Conservation (phyloP, 2,888 invertebrate species). For the Leucophora obtusa region DNA sequence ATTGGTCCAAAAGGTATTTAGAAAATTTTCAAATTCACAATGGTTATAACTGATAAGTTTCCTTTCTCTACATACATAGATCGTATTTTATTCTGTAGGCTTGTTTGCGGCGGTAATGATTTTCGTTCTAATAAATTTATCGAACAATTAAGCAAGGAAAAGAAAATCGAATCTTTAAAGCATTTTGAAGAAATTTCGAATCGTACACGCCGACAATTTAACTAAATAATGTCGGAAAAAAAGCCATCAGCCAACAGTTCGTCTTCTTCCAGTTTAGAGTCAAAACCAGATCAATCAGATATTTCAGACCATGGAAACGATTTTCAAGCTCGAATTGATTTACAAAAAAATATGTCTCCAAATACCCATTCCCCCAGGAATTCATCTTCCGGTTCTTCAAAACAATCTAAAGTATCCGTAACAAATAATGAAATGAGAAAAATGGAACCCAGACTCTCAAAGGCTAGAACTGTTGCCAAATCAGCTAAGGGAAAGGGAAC, state of each 20-base stretch:
- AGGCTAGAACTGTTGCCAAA: background rate
- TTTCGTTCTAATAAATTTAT: background rate
- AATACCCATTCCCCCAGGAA: background rate
- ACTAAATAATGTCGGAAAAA: background rate
- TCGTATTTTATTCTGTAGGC: background rate
- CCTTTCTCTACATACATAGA: background rate
- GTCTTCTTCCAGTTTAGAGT: background rate
- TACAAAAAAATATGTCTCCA: background rate
- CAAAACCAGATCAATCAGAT: background rate
- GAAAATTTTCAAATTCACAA: background rate
- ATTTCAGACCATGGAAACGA: too few species aligned
- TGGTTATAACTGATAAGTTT: background rate
- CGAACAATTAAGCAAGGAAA: background rate
- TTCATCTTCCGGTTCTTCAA: background rate
- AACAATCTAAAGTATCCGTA: background rate
- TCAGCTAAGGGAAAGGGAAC: background rate
- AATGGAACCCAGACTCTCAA: background rate
- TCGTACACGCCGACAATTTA: background rate
- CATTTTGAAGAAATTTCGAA: background rate
- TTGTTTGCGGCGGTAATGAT: background rate
- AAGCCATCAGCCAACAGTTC: background rate
- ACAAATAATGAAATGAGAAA: too few species aligned
- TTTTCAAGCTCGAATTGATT: background rate
- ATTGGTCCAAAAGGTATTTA: background rate
- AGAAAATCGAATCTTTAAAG: background rate